Conservation (phyloP, 1,140 invertebrate genomes). For the Campoletis sonorensis region DNA sequence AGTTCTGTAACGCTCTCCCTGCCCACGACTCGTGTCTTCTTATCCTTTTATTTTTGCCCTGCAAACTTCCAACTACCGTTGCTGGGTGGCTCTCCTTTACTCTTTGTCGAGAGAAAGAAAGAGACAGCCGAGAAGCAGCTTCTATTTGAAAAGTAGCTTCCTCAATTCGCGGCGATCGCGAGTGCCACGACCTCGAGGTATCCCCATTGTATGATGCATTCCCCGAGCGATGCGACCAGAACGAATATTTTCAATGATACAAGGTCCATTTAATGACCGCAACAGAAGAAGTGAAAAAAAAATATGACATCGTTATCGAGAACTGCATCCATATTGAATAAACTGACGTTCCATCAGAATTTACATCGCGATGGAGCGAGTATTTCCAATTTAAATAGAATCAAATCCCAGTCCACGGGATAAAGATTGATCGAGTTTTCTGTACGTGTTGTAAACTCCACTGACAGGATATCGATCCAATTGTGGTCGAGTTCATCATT, state of each 20-base stretch:
- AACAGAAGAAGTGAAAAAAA: not conserved
- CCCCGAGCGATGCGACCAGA: conserved; percentile 14
- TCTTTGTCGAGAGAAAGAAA: not conserved
- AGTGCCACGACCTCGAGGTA: conserved; percentile 17
- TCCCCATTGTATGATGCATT: conserved; percentile 1
- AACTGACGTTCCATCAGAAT: conserved; percentile 1
- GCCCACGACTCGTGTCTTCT: not conserved
- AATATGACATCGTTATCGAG: conserved; percentile 30
- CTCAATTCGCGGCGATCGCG: conserved; percentile 30
- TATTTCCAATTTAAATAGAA: conserved; percentile 38
- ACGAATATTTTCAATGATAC: conserved; percentile 2
- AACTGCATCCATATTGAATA: conserved; percentile 8
- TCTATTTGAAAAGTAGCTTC: conserved; percentile 32
- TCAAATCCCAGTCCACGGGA: not conserved
- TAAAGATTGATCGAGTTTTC: conserved; percentile 8
- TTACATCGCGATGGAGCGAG: conserved; percentile 8
- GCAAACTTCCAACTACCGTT: conserved; percentile 48
- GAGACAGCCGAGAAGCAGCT: conserved; percentile 6
- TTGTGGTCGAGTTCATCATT: conserved; percentile 42
- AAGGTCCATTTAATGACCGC: not conserved
- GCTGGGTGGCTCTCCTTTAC: conserved; percentile 8
- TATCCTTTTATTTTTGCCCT: conserved; percentile 41
- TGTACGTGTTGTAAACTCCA: not conserved
- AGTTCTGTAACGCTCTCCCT: conserved; percentile 17
- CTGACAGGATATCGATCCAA: conserved; percentile 46